phyloP scores from a whole-genome alignment of 2,888 invertebrate genomes.

The Morinoia aosen region DNA sequence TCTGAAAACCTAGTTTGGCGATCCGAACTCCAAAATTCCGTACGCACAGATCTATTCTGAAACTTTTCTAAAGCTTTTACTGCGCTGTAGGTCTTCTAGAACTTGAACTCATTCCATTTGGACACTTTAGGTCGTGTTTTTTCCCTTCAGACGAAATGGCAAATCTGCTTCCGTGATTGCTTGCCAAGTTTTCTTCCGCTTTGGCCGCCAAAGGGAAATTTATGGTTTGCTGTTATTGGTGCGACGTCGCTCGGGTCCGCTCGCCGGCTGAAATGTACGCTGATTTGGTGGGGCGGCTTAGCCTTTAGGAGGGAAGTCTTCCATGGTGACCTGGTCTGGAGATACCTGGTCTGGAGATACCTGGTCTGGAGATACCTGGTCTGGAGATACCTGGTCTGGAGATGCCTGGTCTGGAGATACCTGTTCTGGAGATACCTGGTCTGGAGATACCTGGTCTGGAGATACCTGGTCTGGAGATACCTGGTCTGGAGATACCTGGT shows the following conservation, averaged over 20 bases:
- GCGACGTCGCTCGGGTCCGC: not conserved
- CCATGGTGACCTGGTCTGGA: not conserved
- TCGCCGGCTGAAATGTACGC: not conserved
- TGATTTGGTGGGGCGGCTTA: not conserved
- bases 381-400: too few relatives aligned
- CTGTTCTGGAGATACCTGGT: too few relatives aligned
- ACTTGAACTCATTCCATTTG: not conserved
- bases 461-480: too few relatives aligned
- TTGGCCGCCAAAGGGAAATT: not conserved
- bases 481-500: too few relatives aligned
- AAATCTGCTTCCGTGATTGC: conserved; percentile 4
- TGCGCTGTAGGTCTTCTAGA: not conserved
- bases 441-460: too few relatives aligned
- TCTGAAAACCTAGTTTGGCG: not conserved
- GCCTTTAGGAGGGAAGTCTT: not conserved
- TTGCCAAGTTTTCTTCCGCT: conserved; percentile 12
- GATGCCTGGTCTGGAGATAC: too few relatives aligned
- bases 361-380: too few relatives aligned
- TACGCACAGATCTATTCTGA: not conserved
- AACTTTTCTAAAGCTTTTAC: not conserved
- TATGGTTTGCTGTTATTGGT: conserved; percentile 9
- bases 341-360: too few relatives aligned
- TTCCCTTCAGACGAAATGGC: not conserved
- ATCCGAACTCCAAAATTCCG: not conserved
- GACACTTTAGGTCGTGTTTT: not conserved